Conservation (phyloP, 2,797 vertebrate species). For the Propithecus deckenii region DNA sequence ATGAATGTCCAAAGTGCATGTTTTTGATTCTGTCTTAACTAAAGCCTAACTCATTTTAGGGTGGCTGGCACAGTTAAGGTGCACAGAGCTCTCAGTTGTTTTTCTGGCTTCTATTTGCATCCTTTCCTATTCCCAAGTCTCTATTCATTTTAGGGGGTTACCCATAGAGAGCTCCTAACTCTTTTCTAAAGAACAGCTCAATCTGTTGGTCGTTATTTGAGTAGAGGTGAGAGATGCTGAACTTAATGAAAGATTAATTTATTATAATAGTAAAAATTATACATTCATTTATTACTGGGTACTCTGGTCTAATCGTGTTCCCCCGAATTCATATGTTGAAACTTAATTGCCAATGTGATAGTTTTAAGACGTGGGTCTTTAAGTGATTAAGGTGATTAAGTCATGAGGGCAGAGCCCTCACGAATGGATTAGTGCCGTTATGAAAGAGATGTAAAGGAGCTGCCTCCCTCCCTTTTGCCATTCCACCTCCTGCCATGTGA, state of each 20-base stretch:
- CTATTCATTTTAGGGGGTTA: background rate
- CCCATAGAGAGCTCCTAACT: background rate
- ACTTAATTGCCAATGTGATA: background rate
- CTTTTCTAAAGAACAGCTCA: background rate
- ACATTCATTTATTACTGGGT: constrained; percentile 10
- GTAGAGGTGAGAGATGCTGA: background rate
- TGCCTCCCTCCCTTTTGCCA: background rate
- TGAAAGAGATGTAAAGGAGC: background rate
- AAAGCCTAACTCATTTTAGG: background rate
- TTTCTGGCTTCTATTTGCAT: background rate
- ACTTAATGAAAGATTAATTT: background rate
- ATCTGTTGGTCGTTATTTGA: background rate
- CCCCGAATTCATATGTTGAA: background rate
- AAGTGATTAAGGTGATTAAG: background rate
- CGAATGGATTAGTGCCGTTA: background rate
- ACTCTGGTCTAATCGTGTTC: too few species aligned
- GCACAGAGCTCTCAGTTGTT: background rate
- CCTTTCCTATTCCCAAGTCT: constrained; percentile 31
- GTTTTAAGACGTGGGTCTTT: background rate
- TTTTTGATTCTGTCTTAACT: constrained; percentile 28
- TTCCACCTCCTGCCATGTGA: background rate
- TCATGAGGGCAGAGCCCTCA: background rate
- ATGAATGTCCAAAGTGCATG: background rate
- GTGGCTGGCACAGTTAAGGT: background rate
- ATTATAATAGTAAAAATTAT: constrained; percentile 6